Evolutionary conservation across 1,140 invertebrate species (phyloP), one percentile per base, ranked within the genome.

Genomic region (Dinothrombium tinctorium): DNA sequence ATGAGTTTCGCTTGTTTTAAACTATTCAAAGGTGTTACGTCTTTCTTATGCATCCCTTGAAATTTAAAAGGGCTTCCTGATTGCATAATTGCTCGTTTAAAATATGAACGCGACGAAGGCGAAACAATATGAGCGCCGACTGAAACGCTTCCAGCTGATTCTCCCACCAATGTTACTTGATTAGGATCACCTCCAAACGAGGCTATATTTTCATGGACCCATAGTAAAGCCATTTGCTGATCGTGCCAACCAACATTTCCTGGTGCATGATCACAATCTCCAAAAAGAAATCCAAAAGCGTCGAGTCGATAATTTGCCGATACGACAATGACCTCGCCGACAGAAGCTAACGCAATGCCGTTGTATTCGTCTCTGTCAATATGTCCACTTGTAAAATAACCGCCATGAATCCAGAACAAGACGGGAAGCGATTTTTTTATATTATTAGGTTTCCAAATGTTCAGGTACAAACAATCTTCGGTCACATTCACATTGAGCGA

Each of bases 381-480:
- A 8, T 24, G n/a, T 53, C 66, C 42, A 63, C 50, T 23, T 60
- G 59, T 41, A 49, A 60, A 69, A 7, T 61, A 65, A 17, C 69
- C 67, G 2, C 69, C 68, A 49, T 69, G 64, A 35, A 71, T 59
- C 54, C 63, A 68, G 19, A 69, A 62, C 49, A 62, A 53, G 37
- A 71, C 56, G 38, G 59, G 51, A n/a, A n/a, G n/a, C n/a, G n/a
- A n/a, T 7, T 43, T 14, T 12, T 42, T 39, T 42, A 4, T 19
- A 36, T 12, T 29, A n/a, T 23, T 7, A n/a, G 84, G 84, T 44
- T 71, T 57, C 65, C 64, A 71, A 2, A 95, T 79, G 58, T 87
- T 94, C 42, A 95, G 67, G 59, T 89, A 90, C 14, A 95, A 69
- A 59, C 90, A 96, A 61, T 95, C 87, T 65, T 96, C 90, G 50